Percentiles rank a stretch among this genome's conserved stretches.
Evolutionary conservation across 1,140 invertebrate species (phyloP).

Genomic region (Dinothrombium tinctorium): DNA sequence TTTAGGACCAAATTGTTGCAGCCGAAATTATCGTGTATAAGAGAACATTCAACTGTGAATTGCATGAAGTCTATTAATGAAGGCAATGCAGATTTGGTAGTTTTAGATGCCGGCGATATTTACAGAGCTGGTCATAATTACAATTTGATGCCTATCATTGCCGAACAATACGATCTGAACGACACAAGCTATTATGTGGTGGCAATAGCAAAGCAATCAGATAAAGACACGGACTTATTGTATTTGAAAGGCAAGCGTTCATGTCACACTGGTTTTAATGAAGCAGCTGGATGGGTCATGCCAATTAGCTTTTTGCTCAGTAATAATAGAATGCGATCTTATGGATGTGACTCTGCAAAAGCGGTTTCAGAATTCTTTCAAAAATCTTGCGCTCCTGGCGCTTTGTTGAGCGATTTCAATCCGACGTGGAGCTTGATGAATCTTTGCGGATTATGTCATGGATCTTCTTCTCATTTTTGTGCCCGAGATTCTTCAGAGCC

Average conservation of each 20-base stretch:
- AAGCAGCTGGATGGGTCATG: conserved; percentile 82
- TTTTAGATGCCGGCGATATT: conserved; percentile 78
- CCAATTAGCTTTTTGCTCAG: conserved; percentile 76
- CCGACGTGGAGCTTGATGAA: conserved; percentile 28
- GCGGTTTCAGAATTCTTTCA: conserved; percentile 78
- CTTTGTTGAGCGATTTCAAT: conserved; percentile 26
- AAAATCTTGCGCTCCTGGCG: conserved; percentile 27
- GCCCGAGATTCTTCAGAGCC: conserved; percentile 58
- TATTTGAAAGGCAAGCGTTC: conserved; percentile 63
- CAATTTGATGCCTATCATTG: conserved; percentile 57
- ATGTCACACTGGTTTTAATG: conserved; percentile 73
- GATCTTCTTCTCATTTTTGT: conserved; percentile 53
- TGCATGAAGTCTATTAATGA: conserved; percentile 48
- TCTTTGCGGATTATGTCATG: conserved; percentile 80
- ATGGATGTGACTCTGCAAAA: conserved; percentile 64
- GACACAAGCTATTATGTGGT: conserved; percentile 76
- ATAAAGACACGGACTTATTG: conserved; percentile 57
- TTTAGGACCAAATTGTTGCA: conserved; percentile 61
- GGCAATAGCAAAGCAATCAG: conserved; percentile 67
- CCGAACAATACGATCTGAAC: conserved; percentile 64
- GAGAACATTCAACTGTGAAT: conserved; percentile 54
- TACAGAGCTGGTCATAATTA: conserved; percentile 60
- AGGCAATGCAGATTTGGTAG: conserved; percentile 49
- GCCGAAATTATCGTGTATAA: conserved; percentile 63
- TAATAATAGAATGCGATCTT: conserved; percentile 73